These are phyloP conservation scores for Temnothorax longispinosus DNA, from an alignment of 1,140 invertebrate species.

Conservation along the genomic window DNA sequence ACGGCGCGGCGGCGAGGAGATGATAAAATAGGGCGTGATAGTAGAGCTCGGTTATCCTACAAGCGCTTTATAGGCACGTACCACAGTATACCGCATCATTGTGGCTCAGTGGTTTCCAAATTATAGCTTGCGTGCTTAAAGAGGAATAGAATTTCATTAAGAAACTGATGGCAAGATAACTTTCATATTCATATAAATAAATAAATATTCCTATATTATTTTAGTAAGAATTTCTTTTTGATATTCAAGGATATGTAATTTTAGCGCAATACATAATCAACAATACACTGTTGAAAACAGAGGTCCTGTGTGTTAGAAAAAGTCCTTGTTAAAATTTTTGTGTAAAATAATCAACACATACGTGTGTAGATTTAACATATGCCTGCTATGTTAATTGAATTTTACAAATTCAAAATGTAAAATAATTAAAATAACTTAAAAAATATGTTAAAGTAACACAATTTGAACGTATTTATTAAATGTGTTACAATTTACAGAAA, in stretches of 20 bases:
- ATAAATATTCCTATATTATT: background rate
- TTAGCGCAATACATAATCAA: background rate
- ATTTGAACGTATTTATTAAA: no score
- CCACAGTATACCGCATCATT: slow-evolving; percentile 19
- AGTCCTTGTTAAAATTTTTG: no score
- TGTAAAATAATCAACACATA: no score
- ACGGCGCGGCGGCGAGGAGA: background rate
- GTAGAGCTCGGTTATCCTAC: slow-evolving; percentile 17
- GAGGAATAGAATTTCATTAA: slow-evolving; percentile 5
- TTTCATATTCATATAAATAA: background rate
- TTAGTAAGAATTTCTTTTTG: background rate
- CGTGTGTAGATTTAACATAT: no score
- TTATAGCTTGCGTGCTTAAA: background rate
- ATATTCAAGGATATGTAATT: background rate
- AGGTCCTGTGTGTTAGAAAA: no score
- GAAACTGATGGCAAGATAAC: background rate
- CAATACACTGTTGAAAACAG: background rate
- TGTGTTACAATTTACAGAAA: no score
- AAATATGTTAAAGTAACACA: no score
- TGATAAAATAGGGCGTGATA: slow-evolving; percentile 46
- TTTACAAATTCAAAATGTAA: no score
- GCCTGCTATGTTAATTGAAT: no score
- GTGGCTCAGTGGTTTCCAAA: slow-evolving; percentile 9
- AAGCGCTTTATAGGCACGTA: slow-evolving; percentile 15
- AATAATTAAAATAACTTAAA: no score